Conservation (phyloP, 2,888 invertebrate genomes). For the Amaurobius ferox region DNA sequence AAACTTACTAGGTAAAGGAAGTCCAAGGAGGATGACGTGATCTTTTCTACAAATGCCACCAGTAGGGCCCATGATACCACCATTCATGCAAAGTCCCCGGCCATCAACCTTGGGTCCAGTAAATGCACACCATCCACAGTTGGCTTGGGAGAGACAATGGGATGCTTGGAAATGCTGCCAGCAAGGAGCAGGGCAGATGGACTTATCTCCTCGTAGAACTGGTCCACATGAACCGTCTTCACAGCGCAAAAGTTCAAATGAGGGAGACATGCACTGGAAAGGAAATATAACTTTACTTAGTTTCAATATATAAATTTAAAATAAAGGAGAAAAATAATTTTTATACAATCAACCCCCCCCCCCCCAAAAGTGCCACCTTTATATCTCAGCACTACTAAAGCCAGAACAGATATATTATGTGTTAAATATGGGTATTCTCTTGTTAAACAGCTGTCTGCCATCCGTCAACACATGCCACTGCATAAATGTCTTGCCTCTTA, state of each 20-base stretch:
- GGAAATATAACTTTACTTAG: not conserved
- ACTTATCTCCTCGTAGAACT: constrained; percentile 82
- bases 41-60: constrained; percentile 67
- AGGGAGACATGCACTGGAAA: constrained; percentile 87
- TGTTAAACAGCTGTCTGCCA: too few relatives aligned
- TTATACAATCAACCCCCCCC: not conserved
- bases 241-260: constrained; percentile 90
- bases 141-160: constrained; percentile 89
- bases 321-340: not conserved
- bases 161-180: constrained; percentile 89
- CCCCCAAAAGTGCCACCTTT: not conserved
- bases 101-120: constrained; percentile 80
- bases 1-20: constrained; percentile 74
- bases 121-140: constrained; percentile 95
- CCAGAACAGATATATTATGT: too few relatives aligned
- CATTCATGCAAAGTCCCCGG: constrained; percentile 90
- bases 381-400: not conserved
- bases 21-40: constrained; percentile 73
- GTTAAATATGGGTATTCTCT: too few relatives aligned
- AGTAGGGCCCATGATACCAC: constrained; percentile 82
- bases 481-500: too few relatives aligned
- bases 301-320: not conserved
- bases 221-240: constrained; percentile 93
- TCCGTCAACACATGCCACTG: too few relatives aligned
- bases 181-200: constrained; percentile 91